phyloP scores from a whole-genome alignment of 2,113 vertebrate species.

The Taurulus bubalis region DNA sequence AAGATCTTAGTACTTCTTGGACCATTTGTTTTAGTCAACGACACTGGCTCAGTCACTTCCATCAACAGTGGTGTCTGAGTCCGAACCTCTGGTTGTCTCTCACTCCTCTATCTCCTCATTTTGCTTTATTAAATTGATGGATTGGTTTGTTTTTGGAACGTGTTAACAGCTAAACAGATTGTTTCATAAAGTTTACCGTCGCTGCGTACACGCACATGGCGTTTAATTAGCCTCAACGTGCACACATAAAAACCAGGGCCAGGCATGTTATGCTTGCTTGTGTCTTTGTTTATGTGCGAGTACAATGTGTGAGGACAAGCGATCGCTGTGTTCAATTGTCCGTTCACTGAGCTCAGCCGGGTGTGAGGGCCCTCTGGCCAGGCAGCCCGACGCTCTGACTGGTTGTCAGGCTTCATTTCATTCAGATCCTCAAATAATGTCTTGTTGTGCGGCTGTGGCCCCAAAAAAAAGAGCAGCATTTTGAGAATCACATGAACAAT shows the following conservation, averaged over 20 bases:
- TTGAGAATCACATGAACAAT: constrained; percentile 11
- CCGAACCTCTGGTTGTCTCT: not conserved
- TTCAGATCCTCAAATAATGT: constrained; percentile 48
- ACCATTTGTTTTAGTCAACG: not conserved
- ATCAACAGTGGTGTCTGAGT: not conserved
- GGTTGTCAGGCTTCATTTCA: constrained; percentile 62
- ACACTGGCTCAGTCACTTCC: not conserved
- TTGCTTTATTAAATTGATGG: not conserved
- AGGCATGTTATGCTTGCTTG: not conserved
- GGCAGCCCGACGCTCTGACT: constrained; percentile 34
- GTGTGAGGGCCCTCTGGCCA: constrained; percentile 59
- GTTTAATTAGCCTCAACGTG: not conserved
- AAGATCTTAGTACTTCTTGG: not conserved
- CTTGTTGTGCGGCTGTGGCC: constrained; percentile 27
- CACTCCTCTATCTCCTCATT: not conserved
- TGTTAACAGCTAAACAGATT: not conserved
- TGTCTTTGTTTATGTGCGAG: constrained; percentile 21
- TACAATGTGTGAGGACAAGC: constrained; percentile 59
- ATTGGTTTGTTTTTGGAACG: not conserved
- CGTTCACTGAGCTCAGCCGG: constrained; percentile 67
- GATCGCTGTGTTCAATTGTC: constrained; percentile 65
- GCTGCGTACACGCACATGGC: not conserved
- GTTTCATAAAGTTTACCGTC: not conserved
- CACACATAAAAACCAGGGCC: not conserved
- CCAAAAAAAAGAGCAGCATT: not conserved